Conservation (phyloP, 1,140 invertebrate species). For the Teleogryllus occipitalis region DNA sequence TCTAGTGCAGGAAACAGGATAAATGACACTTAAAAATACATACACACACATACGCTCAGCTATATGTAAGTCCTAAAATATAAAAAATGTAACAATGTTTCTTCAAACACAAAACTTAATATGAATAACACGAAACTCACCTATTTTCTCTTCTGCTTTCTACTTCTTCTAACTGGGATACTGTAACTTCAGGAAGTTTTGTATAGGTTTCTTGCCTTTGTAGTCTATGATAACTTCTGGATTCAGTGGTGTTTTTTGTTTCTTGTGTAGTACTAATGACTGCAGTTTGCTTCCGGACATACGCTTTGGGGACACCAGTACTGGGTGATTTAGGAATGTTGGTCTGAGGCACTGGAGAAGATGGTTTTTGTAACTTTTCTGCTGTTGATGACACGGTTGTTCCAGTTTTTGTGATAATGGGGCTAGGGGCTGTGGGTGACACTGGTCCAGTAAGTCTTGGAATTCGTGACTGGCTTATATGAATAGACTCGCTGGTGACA, state of each 20-base stretch:
- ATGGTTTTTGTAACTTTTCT: not conserved
- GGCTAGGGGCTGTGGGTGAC: not conserved
- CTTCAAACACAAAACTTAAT: not conserved
- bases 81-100: not conserved
- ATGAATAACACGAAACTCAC: not conserved
- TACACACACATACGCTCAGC: too few relatives aligned
- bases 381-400: not conserved
- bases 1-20: too few relatives aligned
- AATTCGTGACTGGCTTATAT: not conserved
- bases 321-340: not conserved
- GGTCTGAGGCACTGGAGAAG: not conserved
- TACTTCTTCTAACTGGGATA: not conserved
- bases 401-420: not conserved
- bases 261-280: not conserved
- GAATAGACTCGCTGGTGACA: not conserved
- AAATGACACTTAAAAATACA: too few relatives aligned
- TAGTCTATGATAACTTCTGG: not conserved
- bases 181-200: slow-evolving; percentile 21
- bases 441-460: not conserved
- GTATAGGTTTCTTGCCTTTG: slow-evolving; percentile 28
- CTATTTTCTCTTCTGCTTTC: not conserved
- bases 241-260: not conserved
- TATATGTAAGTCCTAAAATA: too few relatives aligned
- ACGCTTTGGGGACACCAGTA: not conserved
- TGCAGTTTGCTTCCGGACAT: not conserved